Base-by-base conservation (phyloP, 2,797 vertebrate genomes). In the Amblyopsis hoosieri region DNA sequence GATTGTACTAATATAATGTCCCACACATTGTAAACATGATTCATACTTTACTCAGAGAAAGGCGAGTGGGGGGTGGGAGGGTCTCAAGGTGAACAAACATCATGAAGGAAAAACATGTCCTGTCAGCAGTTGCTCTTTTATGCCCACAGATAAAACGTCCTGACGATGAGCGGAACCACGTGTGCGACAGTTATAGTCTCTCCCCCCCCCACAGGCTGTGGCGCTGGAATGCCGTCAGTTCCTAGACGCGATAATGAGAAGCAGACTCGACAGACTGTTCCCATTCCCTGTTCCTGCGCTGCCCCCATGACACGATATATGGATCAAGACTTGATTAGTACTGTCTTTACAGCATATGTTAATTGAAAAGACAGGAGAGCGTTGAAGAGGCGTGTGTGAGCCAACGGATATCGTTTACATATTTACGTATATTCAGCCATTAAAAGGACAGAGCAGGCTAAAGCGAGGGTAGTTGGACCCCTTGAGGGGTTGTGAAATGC, bases 181-280 rank as follows among this genome's bases (percentile, higher is more conserved):
- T 62, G 64, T 11, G 12, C 42, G 4, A 33, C 15, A 37, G 58
- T 65, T 57, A 50, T 67, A 56, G 3, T 3, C 51, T 3, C 64
- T 49, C 54, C n/a, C 46, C 54, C 66, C 62, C 54, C 49, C 54
- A 4, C 33, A 69, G 73, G 64, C 67, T 17, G 10, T 8, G 68
- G 68, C 66, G 48, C 85, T 84, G 87, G 85, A 90, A 88, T 82
- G 79, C 81, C 66, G 78, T 81, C 84, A 70, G 78, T 60, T 72
- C 77, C 56, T 45, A 56, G 77, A 84, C 68, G 63, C 76, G 80
- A 78, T 91, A 92, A 92, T 91, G 88, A 87, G 66, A 89, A 87
- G 80, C 92, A 91, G 87, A 89, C 81, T 67, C 66, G 31, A 72
- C 48, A 10, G 29, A 42, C 69, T 50, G 50, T 54, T 67, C 59